Evolutionary conservation across 2,888 invertebrate genomes (phyloP).

Genomic region (Syrphus vitripennis): DNA sequence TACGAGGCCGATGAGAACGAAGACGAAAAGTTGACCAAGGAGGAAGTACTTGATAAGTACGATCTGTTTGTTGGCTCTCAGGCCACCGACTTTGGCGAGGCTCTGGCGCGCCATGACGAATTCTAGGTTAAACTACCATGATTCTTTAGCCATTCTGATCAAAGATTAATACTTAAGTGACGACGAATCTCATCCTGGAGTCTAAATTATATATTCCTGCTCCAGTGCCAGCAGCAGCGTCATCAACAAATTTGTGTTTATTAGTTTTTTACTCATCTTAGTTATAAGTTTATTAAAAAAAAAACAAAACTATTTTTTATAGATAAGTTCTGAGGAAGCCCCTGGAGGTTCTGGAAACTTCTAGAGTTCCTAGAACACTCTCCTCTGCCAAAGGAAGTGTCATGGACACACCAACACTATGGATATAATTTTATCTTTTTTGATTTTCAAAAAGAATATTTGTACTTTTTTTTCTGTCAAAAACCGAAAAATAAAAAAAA

Average conservation of each 20-base stretch:
- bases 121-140: constrained; percentile 84
- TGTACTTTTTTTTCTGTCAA: constrained; percentile 15
- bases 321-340: constrained; percentile 41
- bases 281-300: constrained; percentile 31
- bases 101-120: constrained; percentile 96
- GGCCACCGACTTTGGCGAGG: constrained; percentile 99
- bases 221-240: constrained; percentile 4
- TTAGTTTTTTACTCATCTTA: constrained; percentile 43
- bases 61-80: constrained; percentile 99
- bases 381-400: constrained; percentile 59
- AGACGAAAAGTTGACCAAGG: constrained; percentile 93
- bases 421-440: constrained; percentile 9
- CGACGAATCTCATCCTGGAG: constrained; percentile 42
- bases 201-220: not conserved
- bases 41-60: constrained; percentile 96
- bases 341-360: not conserved
- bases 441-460: constrained; percentile 32
- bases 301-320: not conserved
- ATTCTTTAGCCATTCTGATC: constrained; percentile 38
- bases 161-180: constrained; percentile 47
- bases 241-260: constrained; percentile 54
- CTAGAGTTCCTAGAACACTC: not conserved
- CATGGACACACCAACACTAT: constrained; percentile 21
- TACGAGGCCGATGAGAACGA: constrained; percentile 96
- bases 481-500: constrained; percentile 18